Evolutionary conservation across 2,113 vertebrate species (phyloP).

Genomic region (Paratilapia polleni): DNA sequence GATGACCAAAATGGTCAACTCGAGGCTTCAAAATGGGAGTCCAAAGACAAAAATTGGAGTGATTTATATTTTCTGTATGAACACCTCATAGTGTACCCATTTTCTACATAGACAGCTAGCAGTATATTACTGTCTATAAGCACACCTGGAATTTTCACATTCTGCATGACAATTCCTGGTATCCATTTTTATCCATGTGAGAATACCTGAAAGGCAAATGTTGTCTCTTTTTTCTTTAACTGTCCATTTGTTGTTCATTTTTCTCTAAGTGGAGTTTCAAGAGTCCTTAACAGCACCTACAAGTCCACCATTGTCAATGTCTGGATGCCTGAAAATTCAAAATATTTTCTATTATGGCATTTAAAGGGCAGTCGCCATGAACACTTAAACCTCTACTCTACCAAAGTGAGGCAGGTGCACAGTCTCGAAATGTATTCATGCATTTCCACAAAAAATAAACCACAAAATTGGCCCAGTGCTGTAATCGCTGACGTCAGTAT

Average conservation of each 20-base stretch:
- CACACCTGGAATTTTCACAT: neutral
- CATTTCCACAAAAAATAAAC: neutral
- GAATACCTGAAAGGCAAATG: neutral
- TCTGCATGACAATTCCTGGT: neutral
- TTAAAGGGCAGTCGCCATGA: neutral
- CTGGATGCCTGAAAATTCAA: neutral
- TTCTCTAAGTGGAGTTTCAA: neutral
- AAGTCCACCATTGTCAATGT: neutral
- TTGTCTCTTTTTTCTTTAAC: neutral
- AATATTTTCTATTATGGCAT: neutral
- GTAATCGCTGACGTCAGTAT: no score
- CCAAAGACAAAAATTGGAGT: neutral
- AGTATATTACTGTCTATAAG: neutral
- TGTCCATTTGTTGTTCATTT: neutral
- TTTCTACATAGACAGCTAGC: neutral
- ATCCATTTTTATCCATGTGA: no score
- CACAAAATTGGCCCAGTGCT: no score
- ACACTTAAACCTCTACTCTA: neutral
- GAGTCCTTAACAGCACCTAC: neutral
- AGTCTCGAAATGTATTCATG: neutral
- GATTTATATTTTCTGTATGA: neutral
- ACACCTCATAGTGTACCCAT: no score
- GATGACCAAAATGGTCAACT: neutral
- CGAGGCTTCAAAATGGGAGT: neutral
- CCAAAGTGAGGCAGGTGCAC: neutral